Conservation (phyloP, 2,888 invertebrate genomes). For the Mythimna ferrago region DNA sequence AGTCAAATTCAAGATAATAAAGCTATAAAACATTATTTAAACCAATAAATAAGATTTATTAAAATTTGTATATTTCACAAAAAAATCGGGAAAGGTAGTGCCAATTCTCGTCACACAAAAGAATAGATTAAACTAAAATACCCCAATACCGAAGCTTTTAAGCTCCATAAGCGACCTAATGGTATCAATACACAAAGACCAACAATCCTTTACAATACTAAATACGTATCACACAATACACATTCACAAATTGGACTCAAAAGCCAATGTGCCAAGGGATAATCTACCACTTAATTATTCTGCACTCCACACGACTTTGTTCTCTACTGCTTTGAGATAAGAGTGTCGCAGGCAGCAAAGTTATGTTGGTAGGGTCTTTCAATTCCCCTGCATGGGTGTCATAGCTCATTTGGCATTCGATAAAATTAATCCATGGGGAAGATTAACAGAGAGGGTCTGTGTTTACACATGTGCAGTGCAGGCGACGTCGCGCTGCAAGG, state of each 20-base stretch:
- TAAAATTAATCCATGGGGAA: slow-evolving; percentile 87
- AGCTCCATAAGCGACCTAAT: slow-evolving; percentile 63
- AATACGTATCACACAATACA: slow-evolving; percentile 82
- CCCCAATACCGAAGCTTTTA: slow-evolving; percentile 59
- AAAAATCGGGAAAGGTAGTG: slow-evolving; percentile 28
- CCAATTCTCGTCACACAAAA: slow-evolving; percentile 44
- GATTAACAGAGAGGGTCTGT: slow-evolving; percentile 80
- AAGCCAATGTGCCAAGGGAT: slow-evolving; percentile 78
- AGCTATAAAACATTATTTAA: background rate
- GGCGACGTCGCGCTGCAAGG: slow-evolving; percentile 51
- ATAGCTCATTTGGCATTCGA: slow-evolving; percentile 90
- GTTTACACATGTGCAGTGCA: slow-evolving; percentile 83
- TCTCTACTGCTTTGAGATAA: slow-evolving; percentile 68
- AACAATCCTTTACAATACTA: slow-evolving; percentile 72
- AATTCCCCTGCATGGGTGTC: slow-evolving; percentile 81
- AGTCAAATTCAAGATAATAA: no score
- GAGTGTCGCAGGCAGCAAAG: slow-evolving; percentile 49
- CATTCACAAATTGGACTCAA: slow-evolving; percentile 89
- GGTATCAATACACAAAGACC: slow-evolving; percentile 67
- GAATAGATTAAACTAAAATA: slow-evolving; percentile 40
- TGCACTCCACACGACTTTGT: slow-evolving; percentile 53
- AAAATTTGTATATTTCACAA: background rate
- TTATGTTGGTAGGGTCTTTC: slow-evolving; percentile 71
- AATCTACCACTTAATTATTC: slow-evolving; percentile 38
- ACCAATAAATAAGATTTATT: background rate